phyloP scores from a whole-genome alignment of 30 jellyfish, hydroid and myxozoan species.

The Cassiopea andromeda region DNA sequence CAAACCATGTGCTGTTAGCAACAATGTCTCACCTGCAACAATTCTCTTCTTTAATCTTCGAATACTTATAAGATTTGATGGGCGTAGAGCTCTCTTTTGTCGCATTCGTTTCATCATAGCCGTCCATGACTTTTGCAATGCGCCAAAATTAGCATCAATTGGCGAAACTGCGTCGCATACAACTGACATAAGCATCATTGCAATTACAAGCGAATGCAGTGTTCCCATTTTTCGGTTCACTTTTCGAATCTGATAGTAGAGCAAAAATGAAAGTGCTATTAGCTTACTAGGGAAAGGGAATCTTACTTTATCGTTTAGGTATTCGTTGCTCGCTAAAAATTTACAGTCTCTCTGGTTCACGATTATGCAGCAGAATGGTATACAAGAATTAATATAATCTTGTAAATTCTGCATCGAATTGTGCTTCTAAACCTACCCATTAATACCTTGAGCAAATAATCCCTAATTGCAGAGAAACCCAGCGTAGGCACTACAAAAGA shows the following conservation, averaged over 20 bases:
- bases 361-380: too few species aligned
- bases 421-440: too few species aligned
- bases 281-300: too few species aligned
- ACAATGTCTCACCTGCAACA: constrained; percentile 18
- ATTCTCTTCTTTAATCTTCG: constrained; percentile 34
- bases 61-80: constrained; percentile 17
- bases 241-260: background rate
- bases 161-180: constrained; percentile 23
- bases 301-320: too few species aligned
- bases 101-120: constrained; percentile 45
- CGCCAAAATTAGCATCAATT: constrained; percentile 17
- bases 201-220: background rate
- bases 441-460: too few species aligned
- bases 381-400: too few species aligned
- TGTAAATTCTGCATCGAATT: too few species aligned
- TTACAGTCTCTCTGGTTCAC: too few species aligned
- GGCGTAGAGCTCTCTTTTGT: constrained; percentile 4
- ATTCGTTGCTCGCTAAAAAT: too few species aligned
- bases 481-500: too few species aligned
- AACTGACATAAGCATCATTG: background rate
- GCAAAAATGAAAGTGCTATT: background rate
- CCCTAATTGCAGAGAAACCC: too few species aligned
- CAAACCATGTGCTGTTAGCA: background rate
- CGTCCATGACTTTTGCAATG: constrained; percentile 43
- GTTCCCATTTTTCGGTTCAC: background rate